Conservation (phyloP, 2,888 invertebrate genomes). For the Drosophila limbata region DNA sequence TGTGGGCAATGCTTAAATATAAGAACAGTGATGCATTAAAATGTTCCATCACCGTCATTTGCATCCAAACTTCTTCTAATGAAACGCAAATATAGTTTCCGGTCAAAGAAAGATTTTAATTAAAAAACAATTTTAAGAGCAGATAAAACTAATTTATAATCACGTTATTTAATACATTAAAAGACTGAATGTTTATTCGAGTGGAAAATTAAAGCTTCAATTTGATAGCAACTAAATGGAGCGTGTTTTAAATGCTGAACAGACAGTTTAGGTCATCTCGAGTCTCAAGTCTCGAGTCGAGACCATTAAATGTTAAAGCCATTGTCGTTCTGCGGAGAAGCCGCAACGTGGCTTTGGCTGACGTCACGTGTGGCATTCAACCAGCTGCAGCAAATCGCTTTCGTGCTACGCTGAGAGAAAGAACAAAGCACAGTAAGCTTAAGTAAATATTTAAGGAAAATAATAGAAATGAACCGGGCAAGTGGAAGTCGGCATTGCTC, state of each 20-base stretch:
- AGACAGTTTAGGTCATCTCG: constrained; percentile 18
- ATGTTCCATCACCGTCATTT: too few relatives aligned
- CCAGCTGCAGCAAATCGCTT: constrained; percentile 26
- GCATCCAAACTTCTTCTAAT: too few relatives aligned
- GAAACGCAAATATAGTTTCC: too few relatives aligned
- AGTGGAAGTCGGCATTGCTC: background rate
- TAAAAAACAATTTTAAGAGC: background rate
- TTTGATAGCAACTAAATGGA: background rate
- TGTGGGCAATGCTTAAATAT: too few relatives aligned
- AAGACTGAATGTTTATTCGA: background rate
- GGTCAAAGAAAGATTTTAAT: background rate
- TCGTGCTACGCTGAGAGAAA: constrained; percentile 17
- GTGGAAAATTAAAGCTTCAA: constrained; percentile 1
- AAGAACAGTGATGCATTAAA: too few relatives aligned
- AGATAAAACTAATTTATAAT: background rate
- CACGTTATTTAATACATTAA: background rate
- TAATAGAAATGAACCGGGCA: background rate
- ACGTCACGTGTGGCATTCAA: constrained; percentile 47
- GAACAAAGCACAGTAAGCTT: background rate
- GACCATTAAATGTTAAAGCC: constrained; percentile 37
- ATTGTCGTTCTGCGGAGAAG: constrained; percentile 15
- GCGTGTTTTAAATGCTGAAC: background rate
- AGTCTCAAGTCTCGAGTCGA: constrained; percentile 6
- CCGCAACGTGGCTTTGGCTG: constrained; percentile 20
- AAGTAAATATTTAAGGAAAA: constrained; percentile 6